These are phyloP conservation scores for Sardinella longiceps DNA, from an alignment of 2,797 vertebrate species.

Conservation along the genomic window DNA sequence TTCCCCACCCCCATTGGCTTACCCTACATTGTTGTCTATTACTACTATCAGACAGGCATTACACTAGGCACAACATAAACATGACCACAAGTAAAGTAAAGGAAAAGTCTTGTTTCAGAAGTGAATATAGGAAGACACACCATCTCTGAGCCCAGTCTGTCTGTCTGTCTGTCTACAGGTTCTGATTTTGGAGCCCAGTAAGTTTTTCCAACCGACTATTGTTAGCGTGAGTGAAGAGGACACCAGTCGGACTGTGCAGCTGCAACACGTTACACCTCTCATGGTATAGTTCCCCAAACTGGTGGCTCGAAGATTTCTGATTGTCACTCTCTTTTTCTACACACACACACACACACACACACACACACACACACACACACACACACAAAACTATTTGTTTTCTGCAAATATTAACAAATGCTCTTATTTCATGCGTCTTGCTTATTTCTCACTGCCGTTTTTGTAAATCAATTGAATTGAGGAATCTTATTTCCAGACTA, in stretches of 20 bases:
- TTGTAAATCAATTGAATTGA: not conserved
- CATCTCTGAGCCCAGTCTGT: not conserved
- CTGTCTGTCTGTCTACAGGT: constrained; percentile 76
- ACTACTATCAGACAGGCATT: not conserved
- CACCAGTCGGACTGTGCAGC: constrained; percentile 70
- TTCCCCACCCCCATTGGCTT: not conserved
- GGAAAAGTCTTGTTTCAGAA: no score
- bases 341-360: not conserved
- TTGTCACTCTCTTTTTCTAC: not conserved
- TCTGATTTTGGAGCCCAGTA: constrained; percentile 84
- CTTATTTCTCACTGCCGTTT: not conserved
- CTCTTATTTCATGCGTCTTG: not conserved
- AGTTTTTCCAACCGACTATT: constrained; percentile 78
- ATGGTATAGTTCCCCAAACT: constrained; percentile 69
- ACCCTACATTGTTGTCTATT: not conserved
- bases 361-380: not conserved
- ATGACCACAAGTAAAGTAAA: not conserved
- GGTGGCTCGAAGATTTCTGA: not conserved
- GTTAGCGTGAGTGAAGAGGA: constrained; percentile 76
- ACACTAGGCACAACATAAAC: not conserved
- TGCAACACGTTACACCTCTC: constrained; percentile 75
- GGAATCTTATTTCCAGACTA: no score
- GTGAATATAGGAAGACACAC: no score
- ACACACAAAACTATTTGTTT: not conserved
- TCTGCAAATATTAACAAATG: not conserved